Evolutionary conservation across 2,888 invertebrate species (phyloP).

Genomic region (Amphipoea oculea): DNA sequence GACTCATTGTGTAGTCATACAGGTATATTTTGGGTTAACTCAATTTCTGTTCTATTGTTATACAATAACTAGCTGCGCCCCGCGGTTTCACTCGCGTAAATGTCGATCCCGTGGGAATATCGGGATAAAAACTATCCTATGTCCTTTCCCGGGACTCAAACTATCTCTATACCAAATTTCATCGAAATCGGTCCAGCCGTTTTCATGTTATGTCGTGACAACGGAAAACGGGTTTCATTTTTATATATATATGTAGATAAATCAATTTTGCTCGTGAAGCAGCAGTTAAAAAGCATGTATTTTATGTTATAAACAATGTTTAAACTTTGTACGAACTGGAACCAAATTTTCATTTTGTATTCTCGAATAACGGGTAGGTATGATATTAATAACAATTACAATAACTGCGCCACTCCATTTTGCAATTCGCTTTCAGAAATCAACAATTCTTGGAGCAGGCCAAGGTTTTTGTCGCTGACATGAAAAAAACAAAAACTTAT

Average conservation of each 20-base stretch:
- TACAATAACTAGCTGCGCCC: no score
- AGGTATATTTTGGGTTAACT: not conserved
- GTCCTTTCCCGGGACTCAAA: no score
- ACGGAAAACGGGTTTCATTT: no score
- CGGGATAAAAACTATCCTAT: no score
- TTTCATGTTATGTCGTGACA: no score
- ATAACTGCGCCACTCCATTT: constrained; percentile 45
- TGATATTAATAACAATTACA: constrained; percentile 30
- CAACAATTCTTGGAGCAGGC: constrained; percentile 54
- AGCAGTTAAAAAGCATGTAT: not conserved
- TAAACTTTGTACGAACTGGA: not conserved
- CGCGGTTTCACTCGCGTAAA: no score
- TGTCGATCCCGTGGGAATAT: no score
- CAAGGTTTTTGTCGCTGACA: constrained; percentile 56
- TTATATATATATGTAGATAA: no score
- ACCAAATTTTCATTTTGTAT: not conserved
- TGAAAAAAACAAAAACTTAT: constrained; percentile 48
- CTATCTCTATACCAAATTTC: no score
- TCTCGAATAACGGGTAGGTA: constrained; percentile 2
- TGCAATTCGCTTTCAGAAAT: constrained; percentile 60
- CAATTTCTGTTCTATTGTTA: not conserved
- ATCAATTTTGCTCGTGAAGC: not conserved
- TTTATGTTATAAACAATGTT: not conserved
- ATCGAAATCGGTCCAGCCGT: no score
- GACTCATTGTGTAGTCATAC: not conserved